phyloP scores from a whole-genome alignment of 2,888 invertebrate genomes.

The Calameuta idolon region DNA sequence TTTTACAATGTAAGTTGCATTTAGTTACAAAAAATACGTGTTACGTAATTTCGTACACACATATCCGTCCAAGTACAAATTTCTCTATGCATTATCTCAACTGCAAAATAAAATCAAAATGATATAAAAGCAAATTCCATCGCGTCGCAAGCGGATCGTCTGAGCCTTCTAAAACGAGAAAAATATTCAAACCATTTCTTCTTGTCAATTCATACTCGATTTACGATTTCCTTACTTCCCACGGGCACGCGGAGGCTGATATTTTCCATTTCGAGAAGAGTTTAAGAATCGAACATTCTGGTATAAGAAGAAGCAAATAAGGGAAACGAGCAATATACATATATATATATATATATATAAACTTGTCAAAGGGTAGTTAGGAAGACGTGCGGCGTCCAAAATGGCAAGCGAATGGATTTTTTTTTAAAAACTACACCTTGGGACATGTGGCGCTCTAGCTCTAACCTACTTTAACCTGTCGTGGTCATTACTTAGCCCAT shows the following conservation, averaged over 20 bases:
- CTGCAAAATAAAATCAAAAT: not conserved
- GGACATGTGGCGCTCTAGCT: too few species aligned
- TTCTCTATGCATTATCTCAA: not conserved
- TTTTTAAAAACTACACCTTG: too few species aligned
- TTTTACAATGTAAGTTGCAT: too few species aligned
- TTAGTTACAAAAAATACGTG: not conserved
- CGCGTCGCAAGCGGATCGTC: not conserved
- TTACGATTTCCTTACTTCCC: not conserved
- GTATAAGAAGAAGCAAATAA: not conserved
- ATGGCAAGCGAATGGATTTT: too few species aligned
- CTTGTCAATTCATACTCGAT: not conserved
- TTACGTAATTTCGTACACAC: not conserved
- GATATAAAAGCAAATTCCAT: not conserved
- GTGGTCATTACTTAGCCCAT: too few species aligned
- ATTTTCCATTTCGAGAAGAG: not conserved
- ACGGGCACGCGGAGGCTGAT: not conserved
- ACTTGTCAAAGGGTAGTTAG: too few species aligned
- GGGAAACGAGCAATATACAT: not conserved
- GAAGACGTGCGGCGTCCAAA: too few species aligned
- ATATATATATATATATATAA: too few species aligned
- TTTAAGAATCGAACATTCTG: not conserved
- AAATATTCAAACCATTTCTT: not conserved
- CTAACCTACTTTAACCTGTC: too few species aligned
- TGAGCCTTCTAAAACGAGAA: not conserved
- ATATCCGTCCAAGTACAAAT: not conserved